Base-by-base conservation (phyloP, 2,888 invertebrate species). In the Himalopsyche japonica region DNA sequence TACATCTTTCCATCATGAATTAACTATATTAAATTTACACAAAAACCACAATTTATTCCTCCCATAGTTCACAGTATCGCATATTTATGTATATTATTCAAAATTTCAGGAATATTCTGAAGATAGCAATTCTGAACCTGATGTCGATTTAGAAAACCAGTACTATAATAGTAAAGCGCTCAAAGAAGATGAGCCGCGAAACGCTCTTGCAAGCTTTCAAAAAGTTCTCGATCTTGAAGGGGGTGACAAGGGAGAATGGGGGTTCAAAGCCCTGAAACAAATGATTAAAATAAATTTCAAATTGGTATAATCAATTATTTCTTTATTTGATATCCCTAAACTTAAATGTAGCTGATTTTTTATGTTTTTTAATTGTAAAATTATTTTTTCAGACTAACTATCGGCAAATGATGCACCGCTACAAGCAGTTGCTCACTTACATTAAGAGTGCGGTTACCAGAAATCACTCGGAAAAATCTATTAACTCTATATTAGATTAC, bases 221-320 rank as follows among this genome's bases (percentile, higher is more conserved):
- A 96, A 98, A 91, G 99, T 99, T 12, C 91, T 99, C 87, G 99
- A 99, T 89, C 92, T 99, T 86, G 99, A 99, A 91, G 97, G 97
- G 64, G 98, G 97, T 0, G 99, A 99, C 88, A 99, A 99, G 90
- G 99, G 99, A 82, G 99, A 99, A 93, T 99, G 99, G 99, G 99
- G 99, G 0, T 99, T 99, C 90, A 99, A 99, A 91, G 99, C 99
- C 0, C 93, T 99, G 20, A 99, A 99, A 90, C 99, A 99, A 91
- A 99, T 99, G 99, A 99, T 99, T 79, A 99, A 99, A 92, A 99
- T 99, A 86, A 98, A 99, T 91, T 99, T 99, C 91, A 97, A 97
- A 93, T 91, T 99, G 94, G 98, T 98, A 90, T 80, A 80, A 43
- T 30, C 8, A 78, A 34, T 30, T 30, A 76, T 70, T 30, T 77